These are phyloP conservation scores for Lithophane leautieri DNA, from an alignment of 2,888 invertebrate genomes.

Conservation along the genomic window DNA sequence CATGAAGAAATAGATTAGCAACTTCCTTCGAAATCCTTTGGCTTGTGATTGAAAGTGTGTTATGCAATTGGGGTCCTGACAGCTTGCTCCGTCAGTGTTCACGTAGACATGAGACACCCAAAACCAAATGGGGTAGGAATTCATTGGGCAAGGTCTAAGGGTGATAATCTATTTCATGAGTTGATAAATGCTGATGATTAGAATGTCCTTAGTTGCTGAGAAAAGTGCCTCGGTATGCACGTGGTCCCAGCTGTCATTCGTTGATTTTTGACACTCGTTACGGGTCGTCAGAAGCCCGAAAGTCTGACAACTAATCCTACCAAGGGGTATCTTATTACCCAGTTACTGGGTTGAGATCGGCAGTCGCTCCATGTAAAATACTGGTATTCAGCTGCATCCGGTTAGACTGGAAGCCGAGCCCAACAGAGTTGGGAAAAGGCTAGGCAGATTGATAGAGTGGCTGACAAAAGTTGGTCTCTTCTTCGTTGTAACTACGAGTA, in stretches of 20 bases:
- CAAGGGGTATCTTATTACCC: too few relatives aligned
- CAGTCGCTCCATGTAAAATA: too few relatives aligned
- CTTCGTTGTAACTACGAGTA: neutral
- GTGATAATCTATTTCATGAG: neutral
- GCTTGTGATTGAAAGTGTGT: neutral
- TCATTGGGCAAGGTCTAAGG: neutral
- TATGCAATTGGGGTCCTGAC: neutral
- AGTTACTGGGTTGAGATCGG: too few relatives aligned
- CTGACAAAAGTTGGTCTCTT: conserved; percentile 2
- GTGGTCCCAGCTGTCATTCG: too few relatives aligned
- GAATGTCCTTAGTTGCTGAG: neutral
- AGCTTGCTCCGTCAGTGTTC: neutral
- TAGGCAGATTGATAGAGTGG: neutral
- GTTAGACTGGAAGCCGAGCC: too few relatives aligned
- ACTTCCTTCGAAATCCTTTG: neutral
- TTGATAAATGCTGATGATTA: neutral
- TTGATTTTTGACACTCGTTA: too few relatives aligned
- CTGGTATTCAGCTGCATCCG: too few relatives aligned
- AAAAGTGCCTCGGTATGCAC: neutral
- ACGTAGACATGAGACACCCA: neutral
- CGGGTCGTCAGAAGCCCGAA: too few relatives aligned
- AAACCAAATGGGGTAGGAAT: neutral
- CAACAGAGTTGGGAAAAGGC: too few relatives aligned
- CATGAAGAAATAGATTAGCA: neutral
- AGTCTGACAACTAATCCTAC: too few relatives aligned